phyloP scores from a whole-genome alignment of 35 echinoderm and acorn worm species.

The Strongylocentrotus purpuratus region DNA sequence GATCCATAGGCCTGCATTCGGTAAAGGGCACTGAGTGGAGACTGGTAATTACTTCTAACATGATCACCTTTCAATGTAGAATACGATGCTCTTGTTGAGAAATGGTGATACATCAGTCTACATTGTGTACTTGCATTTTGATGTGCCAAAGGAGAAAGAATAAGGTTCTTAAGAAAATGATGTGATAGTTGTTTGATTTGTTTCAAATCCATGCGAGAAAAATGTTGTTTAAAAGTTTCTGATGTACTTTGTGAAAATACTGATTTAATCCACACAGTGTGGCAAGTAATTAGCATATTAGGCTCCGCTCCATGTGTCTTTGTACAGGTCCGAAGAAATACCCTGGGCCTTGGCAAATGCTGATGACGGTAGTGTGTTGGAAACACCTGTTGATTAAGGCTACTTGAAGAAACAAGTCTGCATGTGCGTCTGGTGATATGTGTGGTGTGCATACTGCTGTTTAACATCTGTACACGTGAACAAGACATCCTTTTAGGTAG shows the following conservation, averaged over 20 bases:
- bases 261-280: neutral
- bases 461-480: neutral
- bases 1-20: constrained; percentile 8
- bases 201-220: neutral
- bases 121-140: neutral
- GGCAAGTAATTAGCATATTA: neutral
- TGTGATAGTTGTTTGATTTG: neutral
- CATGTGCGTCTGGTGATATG: neutral
- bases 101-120: neutral
- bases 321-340: neutral
- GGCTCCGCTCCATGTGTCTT: neutral
- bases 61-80: neutral
- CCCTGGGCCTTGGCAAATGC: neutral
- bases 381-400: neutral
- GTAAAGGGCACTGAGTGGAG: neutral
- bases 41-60: neutral
- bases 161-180: neutral
- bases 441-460: neutral
- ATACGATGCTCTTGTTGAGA: neutral
- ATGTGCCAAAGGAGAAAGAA: neutral
- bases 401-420: neutral
- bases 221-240: neutral
- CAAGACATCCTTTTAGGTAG: too few relatives aligned
- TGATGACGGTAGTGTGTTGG: neutral
- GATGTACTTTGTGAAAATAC: neutral